A percentile compares a stretch with the other conserved stretches of the same genome.
phyloP scores from a whole-genome alignment of 2,888 invertebrate genomes.

The Tachina fera region DNA sequence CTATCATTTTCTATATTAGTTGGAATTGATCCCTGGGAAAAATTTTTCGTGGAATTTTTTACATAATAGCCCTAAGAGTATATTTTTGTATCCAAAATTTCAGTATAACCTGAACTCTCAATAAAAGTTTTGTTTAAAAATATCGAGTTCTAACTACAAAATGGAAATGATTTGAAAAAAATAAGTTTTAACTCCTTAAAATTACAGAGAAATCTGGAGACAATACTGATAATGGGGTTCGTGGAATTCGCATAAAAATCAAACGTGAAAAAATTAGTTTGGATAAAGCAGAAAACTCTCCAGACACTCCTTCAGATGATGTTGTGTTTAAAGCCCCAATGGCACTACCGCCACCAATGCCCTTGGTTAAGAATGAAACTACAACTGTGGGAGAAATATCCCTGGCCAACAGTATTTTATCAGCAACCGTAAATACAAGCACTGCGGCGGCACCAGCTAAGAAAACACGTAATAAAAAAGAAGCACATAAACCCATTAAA shows the following conservation, averaged over 20 bases:
- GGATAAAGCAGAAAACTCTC: slow-evolving; percentile 20
- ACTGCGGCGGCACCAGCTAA: slow-evolving; percentile 66
- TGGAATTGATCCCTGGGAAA: no score
- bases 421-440: slow-evolving; percentile 54
- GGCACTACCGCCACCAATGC: slow-evolving; percentile 19
- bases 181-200: not conserved
- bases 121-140: no score
- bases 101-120: not conserved
- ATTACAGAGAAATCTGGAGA: slow-evolving; percentile 21
- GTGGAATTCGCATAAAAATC: slow-evolving; percentile 74
- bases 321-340: slow-evolving; percentile 46
- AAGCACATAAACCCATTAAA: slow-evolving; percentile 78
- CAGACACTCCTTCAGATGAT: not conserved
- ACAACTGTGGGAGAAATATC: slow-evolving; percentile 61
- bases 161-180: no score
- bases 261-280: slow-evolving; percentile 78
- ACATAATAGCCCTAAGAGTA: no score
- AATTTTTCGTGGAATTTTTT: no score
- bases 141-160: no score
- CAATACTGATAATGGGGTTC: slow-evolving; percentile 40
- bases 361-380: slow-evolving; percentile 61
- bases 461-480: slow-evolving; percentile 76
- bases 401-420: slow-evolving; percentile 66
- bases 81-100: not conserved
- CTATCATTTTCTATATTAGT: no score